These are phyloP conservation scores for Choristoneura fumiferana DNA, from an alignment of 1,140 invertebrate species.

Conservation along the genomic window DNA sequence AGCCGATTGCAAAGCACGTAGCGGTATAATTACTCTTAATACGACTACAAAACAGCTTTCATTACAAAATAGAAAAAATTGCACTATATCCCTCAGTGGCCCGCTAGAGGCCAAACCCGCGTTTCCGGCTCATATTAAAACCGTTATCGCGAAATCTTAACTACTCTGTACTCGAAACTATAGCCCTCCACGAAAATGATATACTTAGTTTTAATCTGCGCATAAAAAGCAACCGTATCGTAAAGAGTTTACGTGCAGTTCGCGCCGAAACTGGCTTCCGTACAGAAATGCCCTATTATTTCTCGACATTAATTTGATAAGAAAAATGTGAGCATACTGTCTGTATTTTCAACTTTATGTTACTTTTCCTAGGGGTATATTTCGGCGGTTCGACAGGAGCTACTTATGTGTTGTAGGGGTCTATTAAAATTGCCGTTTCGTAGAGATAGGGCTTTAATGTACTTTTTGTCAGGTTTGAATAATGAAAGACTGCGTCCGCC, in stretches of 20 bases:
- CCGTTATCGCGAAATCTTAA: constrained; percentile 72
- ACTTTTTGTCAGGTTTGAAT: not conserved
- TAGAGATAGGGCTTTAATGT: constrained; percentile 21
- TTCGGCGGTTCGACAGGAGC: constrained; percentile 1
- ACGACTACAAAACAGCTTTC: constrained; percentile 4
- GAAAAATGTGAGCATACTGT: constrained; percentile 42
- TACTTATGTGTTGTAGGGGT: not conserved
- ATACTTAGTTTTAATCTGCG: constrained; percentile 46
- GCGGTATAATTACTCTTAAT: constrained; percentile 9
- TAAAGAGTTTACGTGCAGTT: constrained; percentile 27
- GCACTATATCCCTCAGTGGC: constrained; percentile 56
- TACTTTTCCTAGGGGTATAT: constrained; percentile 1
- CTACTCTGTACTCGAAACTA: constrained; percentile 71
- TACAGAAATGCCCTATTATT: constrained; percentile 50
- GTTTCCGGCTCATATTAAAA: constrained; percentile 76
- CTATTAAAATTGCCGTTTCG: constrained; percentile 20
- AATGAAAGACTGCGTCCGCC: not conserved
- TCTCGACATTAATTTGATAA: constrained; percentile 73
- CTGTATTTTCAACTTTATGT: constrained; percentile 20
- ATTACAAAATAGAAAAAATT: constrained; percentile 44
- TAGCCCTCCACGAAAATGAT: constrained; percentile 64
- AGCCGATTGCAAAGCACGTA: no score
- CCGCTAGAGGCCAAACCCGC: constrained; percentile 44
- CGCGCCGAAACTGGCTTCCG: not conserved
- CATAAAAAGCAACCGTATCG: constrained; percentile 39